phyloP scores from a whole-genome alignment of 2,888 invertebrate species.

The Drosophila prolongata region DNA sequence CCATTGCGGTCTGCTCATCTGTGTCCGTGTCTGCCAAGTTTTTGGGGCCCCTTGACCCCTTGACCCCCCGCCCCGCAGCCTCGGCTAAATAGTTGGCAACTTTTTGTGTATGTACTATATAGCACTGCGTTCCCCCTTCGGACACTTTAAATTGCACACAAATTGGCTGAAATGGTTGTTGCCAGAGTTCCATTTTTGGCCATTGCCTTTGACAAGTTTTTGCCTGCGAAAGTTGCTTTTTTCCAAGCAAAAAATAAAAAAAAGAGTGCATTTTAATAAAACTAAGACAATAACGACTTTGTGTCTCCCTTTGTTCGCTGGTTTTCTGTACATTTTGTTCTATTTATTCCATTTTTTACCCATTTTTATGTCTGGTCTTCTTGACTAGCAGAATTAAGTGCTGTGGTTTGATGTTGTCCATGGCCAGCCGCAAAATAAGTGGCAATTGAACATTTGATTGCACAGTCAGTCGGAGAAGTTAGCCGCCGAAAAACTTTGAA shows the following conservation, averaged over 20 bases:
- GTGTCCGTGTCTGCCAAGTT: conserved; percentile 77
- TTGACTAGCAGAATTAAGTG: conserved; percentile 17
- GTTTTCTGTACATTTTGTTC: neutral
- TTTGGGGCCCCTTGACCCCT: conserved; percentile 20
- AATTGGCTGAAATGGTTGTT: conserved; percentile 70
- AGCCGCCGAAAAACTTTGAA: neutral
- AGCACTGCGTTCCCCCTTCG: conserved; percentile 7
- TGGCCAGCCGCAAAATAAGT: conserved; percentile 46
- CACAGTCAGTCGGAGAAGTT: neutral
- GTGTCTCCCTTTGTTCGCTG: conserved; percentile 6
- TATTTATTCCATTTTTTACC: neutral
- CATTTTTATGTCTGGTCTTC: neutral
- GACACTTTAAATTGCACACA: conserved; percentile 69
- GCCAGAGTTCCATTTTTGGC: conserved; percentile 28
- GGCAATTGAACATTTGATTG: conserved; percentile 49
- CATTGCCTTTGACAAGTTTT: conserved; percentile 69
- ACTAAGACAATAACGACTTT: conserved; percentile 61
- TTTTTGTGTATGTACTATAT: conserved; percentile 54
- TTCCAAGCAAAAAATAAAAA: neutral
- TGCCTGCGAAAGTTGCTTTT: conserved; percentile 1
- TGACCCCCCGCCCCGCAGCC: neutral
- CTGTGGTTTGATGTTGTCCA: conserved; percentile 24
- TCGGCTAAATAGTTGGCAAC: conserved; percentile 73
- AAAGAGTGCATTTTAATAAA: conserved; percentile 67
- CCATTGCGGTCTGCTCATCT: conserved; percentile 48